Conservation (phyloP, 1,140 invertebrate species). For the Sycophaga agraensis region DNA sequence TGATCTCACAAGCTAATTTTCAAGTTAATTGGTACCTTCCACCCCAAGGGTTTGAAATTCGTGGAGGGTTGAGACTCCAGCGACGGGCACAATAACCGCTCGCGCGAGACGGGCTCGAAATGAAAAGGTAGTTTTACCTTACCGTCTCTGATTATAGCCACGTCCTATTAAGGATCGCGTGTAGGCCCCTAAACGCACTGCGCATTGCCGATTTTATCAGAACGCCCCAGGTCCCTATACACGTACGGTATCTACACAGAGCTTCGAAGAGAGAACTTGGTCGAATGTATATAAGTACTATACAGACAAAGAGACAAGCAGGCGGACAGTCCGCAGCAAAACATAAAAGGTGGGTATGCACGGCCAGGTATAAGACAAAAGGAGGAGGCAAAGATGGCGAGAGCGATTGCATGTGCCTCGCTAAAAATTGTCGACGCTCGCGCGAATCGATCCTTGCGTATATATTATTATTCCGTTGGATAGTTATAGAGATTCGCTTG, state of each 20-base stretch:
- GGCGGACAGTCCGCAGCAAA: conserved; percentile 30
- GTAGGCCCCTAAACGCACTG: conserved; percentile 35
- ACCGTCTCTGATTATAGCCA: conserved; percentile 22
- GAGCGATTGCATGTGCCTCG: not conserved
- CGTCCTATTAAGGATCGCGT: conserved; percentile 26
- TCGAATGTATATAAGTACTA: not conserved
- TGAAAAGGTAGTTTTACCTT: conserved; percentile 3
- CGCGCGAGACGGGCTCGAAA: too few species aligned
- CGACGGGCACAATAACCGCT: too few species aligned
- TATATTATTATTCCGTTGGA: too few species aligned
- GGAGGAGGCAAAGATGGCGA: conserved; percentile 23
- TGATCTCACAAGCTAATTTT: too few species aligned
- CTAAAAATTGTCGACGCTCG: conserved; percentile 16
- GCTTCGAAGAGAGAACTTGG: not conserved
- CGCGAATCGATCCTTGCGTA: too few species aligned
- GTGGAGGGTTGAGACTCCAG: too few species aligned
- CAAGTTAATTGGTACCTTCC: too few species aligned
- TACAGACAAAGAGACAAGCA: conserved; percentile 29
- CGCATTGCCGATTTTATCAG: conserved; percentile 44
- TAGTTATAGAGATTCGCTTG: too few species aligned
- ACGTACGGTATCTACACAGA: conserved; percentile 4
- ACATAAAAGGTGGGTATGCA: not conserved
- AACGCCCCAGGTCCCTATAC: conserved; percentile 32
- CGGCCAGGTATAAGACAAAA: not conserved
- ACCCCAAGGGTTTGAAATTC: too few species aligned